Conservation (phyloP, 2,797 vertebrate species). For the Sebastes glaucus region DNA sequence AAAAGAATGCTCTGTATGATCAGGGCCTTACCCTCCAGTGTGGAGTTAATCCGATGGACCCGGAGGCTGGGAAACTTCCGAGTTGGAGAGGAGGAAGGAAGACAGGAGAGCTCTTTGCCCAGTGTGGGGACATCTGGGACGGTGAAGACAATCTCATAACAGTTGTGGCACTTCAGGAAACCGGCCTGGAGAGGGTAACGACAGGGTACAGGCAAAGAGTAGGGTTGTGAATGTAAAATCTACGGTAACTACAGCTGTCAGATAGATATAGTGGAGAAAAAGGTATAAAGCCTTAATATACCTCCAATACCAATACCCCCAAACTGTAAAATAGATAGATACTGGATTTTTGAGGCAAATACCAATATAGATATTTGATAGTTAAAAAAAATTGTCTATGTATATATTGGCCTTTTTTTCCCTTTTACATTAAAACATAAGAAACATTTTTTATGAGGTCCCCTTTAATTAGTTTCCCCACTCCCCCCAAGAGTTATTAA, state of each 20-base stretch:
- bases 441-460: neutral
- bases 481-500: neutral
- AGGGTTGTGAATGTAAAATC: neutral
- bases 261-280: neutral
- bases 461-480: fast-evolving
- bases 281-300: neutral
- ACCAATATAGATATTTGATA: no score
- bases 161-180: constrained; percentile 90
- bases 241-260: neutral
- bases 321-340: no score
- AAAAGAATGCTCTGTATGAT: neutral
- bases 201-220: neutral
- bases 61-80: constrained; percentile 72
- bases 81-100: constrained; percentile 76
- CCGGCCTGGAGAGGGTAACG: constrained; percentile 81
- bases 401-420: neutral
- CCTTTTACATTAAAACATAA: neutral
- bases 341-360: no score
- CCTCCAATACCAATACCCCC: neutral
- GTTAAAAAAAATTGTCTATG: no score
- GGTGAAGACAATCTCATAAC: constrained; percentile 89
- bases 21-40: constrained; percentile 80
- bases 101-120: constrained; percentile 80
- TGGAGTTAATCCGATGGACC: constrained; percentile 76
- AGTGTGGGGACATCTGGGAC: constrained; percentile 81